Conservation (phyloP, 2,888 invertebrate genomes). For the Phyllotreta cruciferae region DNA sequence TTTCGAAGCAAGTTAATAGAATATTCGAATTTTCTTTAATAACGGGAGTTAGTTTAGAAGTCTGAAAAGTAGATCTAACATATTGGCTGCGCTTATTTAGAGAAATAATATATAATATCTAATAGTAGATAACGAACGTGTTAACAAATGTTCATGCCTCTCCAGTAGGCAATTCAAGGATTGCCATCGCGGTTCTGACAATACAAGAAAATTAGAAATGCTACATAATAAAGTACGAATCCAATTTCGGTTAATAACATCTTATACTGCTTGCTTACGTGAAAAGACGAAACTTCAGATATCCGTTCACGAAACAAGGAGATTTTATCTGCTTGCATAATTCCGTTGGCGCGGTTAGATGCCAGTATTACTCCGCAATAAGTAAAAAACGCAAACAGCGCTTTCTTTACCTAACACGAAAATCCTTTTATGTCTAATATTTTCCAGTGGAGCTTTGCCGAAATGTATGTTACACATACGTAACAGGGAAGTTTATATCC, state of each 20-base stretch:
- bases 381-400: constrained; percentile 16
- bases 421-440: constrained; percentile 31
- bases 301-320: constrained; percentile 6
- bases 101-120: too few relatives aligned
- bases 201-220: too few relatives aligned
- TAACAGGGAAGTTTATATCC: constrained; percentile 27
- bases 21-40: constrained; percentile 6
- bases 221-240: too few relatives aligned
- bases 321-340: constrained; percentile 19
- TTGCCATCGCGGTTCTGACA: too few relatives aligned
- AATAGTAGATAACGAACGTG: too few relatives aligned
- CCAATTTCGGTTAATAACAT: too few relatives aligned
- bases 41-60: neutral
- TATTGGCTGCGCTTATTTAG: too few relatives aligned
- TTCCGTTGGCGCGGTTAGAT: constrained; percentile 11
- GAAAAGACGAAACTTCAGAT: constrained; percentile 4
- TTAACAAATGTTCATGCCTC: too few relatives aligned
- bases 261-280: neutral
- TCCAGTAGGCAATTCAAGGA: too few relatives aligned
- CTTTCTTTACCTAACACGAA: constrained; percentile 23
- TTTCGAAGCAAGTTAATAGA: constrained; percentile 4
- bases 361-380: constrained; percentile 11
- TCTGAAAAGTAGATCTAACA: too few relatives aligned
- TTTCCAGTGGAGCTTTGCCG: constrained; percentile 24
- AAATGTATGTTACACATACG: constrained; percentile 28